Evolutionary conservation across 2,797 vertebrate genomes (phyloP).

Genomic region (Paguma larvata): DNA sequence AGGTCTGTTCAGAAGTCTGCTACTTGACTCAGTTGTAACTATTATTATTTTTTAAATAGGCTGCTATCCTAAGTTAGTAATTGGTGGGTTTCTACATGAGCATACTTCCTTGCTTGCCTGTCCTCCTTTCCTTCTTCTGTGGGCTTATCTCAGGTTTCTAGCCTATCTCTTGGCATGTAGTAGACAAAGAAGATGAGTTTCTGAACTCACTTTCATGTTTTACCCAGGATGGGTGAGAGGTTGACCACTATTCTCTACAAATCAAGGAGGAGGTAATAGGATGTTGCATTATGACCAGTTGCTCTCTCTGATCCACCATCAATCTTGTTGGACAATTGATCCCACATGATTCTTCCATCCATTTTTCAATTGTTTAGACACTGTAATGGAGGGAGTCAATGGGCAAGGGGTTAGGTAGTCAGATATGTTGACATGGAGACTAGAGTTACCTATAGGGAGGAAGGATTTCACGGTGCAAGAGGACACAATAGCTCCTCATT

Average conservation of each 20-base stretch:
- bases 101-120: neutral
- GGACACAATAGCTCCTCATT: neutral
- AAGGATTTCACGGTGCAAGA: neutral
- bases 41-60: neutral
- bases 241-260: neutral
- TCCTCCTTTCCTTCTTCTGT: neutral
- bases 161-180: neutral
- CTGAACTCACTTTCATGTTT: neutral
- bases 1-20: neutral
- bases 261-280: neutral
- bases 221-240: neutral
- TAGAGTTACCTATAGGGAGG: neutral
- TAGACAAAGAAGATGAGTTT: neutral
- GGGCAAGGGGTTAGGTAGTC: neutral
- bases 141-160: neutral
- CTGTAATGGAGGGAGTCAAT: neutral
- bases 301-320: neutral
- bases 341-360: neutral
- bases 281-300: neutral
- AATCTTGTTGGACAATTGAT: neutral
- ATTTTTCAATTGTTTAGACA: neutral
- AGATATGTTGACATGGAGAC: fast-evolving
- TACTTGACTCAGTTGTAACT: neutral
- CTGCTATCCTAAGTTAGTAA: neutral
- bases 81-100: neutral